These are phyloP conservation scores for Eupithecia subfuscata DNA, from an alignment of 2,888 invertebrate species.

Conservation along the genomic window DNA sequence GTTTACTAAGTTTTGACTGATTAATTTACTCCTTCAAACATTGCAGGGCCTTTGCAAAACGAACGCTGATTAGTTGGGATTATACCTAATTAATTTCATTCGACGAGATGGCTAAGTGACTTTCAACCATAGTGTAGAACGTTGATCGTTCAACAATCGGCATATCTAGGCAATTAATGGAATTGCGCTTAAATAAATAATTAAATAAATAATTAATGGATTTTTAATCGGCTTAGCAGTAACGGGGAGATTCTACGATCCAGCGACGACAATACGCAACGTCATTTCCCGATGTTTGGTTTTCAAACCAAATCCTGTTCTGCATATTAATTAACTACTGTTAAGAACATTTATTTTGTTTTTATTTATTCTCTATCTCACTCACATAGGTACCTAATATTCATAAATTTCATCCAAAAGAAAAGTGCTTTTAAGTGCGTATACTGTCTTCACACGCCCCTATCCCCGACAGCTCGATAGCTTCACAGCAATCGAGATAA, in stretches of 20 bases:
- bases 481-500: conserved; percentile 8
- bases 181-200: no score
- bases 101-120: no score
- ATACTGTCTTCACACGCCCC: not conserved
- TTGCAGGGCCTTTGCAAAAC: no score
- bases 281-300: not conserved
- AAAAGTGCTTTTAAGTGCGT: not conserved
- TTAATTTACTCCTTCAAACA: not conserved
- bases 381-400: not conserved
- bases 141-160: no score
- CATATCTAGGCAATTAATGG: no score
- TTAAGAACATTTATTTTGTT: not conserved
- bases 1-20: not conserved
- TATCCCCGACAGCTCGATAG: not conserved
- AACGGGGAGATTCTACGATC: no score
- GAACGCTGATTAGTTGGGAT: no score
- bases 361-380: not conserved
- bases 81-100: no score
- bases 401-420: not conserved
- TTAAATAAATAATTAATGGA: no score
- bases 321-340: not conserved
- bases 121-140: no score
- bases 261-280: not conserved
- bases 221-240: no score
- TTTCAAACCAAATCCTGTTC: not conserved